A percentile compares a stretch with the other conserved stretches of the same genome.
These are phyloP conservation scores for Amiota mariae DNA, from an alignment of 2,888 invertebrate species.

Conservation along the genomic window DNA sequence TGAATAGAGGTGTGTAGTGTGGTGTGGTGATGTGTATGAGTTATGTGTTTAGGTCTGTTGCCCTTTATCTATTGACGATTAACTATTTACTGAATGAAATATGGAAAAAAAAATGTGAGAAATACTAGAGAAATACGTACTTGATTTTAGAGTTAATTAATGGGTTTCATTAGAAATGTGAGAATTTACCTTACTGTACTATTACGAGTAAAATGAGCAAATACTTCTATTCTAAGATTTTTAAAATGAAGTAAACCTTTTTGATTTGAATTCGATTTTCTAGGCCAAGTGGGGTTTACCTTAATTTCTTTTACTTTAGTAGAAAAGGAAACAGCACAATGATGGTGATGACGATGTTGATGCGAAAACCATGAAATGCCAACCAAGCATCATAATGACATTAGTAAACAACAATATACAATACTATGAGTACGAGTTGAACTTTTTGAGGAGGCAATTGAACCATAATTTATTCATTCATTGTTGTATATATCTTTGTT, in stretches of 20 bases:
- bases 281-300: conserved; percentile 62
- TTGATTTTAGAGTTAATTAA: too few relatives aligned
- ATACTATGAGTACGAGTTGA: conserved; percentile 6
- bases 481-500: too few relatives aligned
- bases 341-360: conserved; percentile 44
- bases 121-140: neutral
- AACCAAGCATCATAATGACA: conserved; percentile 61
- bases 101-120: neutral
- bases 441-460: neutral
- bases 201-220: too few relatives aligned
- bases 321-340: neutral
- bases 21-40: too few relatives aligned
- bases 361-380: conserved; percentile 47
- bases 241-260: conserved; percentile 16
- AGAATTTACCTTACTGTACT: too few relatives aligned
- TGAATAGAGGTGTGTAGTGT: too few relatives aligned
- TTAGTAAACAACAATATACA: conserved; percentile 42
- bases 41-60: too few relatives aligned
- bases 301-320: too few relatives aligned
- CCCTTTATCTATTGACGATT: too few relatives aligned
- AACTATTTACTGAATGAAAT: neutral
- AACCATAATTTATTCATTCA: neutral
- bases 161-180: neutral
- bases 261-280: conserved; percentile 58
- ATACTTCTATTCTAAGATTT: neutral